These are phyloP conservation scores for Pseudorectes ferrugineus DNA, from an alignment of 2,113 vertebrate genomes.

Conservation along the genomic window DNA sequence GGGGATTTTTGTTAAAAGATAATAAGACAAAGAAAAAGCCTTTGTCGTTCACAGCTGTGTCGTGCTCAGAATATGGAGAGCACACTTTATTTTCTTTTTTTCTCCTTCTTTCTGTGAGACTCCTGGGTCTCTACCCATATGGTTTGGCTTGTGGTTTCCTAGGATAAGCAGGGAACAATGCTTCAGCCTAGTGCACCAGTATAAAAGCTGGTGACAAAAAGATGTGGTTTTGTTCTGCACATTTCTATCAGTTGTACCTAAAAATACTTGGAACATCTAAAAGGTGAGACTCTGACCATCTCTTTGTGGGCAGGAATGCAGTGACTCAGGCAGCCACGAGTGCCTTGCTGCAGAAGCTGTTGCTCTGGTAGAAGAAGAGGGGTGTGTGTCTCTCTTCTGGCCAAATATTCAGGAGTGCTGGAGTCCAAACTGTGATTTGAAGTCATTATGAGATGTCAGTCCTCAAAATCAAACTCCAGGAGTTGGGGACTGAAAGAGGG, in stretches of 20 bases:
- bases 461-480: background rate
- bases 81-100: background rate
- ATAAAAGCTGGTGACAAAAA: background rate
- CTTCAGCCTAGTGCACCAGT: background rate
- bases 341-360: background rate
- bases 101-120: background rate
- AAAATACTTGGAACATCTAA: background rate
- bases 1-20: background rate
- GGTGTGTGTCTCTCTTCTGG: background rate
- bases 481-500: background rate
- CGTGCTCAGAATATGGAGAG: background rate
- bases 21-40: background rate
- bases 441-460: background rate
- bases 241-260: background rate
- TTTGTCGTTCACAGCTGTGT: background rate
- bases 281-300: background rate
- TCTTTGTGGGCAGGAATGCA: background rate
- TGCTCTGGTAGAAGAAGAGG: background rate
- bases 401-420: background rate
- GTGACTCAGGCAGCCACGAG: background rate
- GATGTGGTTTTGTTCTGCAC: background rate
- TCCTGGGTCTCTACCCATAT: background rate
- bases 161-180: background rate
- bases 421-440: background rate
- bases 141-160: background rate